A percentile compares a stretch with the other conserved stretches of the same genome.
Conservation (phyloP, 2,113 vertebrate genomes). For the Sapajus apella region DNA sequence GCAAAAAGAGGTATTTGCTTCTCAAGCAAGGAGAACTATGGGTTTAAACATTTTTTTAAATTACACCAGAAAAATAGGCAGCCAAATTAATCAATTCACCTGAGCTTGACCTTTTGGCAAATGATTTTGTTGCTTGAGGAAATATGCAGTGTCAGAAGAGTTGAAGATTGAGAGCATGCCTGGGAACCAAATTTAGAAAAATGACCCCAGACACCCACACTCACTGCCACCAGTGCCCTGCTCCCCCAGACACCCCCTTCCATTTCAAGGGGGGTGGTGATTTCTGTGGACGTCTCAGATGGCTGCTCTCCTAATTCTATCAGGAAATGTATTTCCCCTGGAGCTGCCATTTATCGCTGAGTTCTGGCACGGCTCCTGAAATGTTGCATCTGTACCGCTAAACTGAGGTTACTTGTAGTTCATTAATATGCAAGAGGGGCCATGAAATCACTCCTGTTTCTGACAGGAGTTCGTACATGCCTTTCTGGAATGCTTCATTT, state of each 20-base stretch:
- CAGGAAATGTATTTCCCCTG: slow-evolving; percentile 67
- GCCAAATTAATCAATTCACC: slow-evolving; percentile 51
- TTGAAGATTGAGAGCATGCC: background rate
- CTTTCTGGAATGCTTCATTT: slow-evolving; percentile 70
- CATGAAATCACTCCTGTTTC: slow-evolving; percentile 59
- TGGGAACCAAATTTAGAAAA: background rate
- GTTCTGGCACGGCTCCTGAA: slow-evolving; percentile 67
- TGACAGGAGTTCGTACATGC: slow-evolving; percentile 69
- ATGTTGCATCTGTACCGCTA: slow-evolving; percentile 59
- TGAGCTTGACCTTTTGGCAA: slow-evolving; percentile 48
- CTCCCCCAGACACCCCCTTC: background rate
- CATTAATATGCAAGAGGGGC: slow-evolving; percentile 77
- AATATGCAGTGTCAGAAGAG: slow-evolving; percentile 7
- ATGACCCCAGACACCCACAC: background rate
- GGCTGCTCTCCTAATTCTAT: slow-evolving; percentile 69
- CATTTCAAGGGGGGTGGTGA: background rate
- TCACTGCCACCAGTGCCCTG: background rate
- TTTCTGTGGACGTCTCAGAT: slow-evolving; percentile 57
- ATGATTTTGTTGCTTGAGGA: slow-evolving; percentile 39
- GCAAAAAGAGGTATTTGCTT: background rate
- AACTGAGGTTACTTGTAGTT: slow-evolving; percentile 70
- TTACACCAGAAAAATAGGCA: background rate
- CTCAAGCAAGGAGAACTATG: background rate
- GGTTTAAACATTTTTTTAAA: background rate
- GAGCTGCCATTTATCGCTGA: slow-evolving; percentile 65